These are phyloP conservation scores for Junco hyemalis DNA, from an alignment of 2,113 vertebrate species.

Conservation along the genomic window DNA sequence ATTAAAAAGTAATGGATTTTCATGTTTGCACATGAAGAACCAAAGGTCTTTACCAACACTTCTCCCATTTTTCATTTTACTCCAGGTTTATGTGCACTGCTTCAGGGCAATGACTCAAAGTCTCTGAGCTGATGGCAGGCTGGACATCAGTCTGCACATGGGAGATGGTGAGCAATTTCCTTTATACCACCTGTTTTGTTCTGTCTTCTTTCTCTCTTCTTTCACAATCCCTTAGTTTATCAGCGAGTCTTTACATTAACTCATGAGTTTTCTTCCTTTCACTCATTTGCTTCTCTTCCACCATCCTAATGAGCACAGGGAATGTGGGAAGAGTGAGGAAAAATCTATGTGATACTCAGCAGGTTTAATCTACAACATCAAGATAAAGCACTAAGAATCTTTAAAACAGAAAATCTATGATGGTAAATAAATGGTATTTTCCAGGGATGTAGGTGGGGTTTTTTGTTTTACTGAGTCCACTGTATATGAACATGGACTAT, in stretches of 20 bases:
- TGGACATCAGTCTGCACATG: not conserved
- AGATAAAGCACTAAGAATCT: not conserved
- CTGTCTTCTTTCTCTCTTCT: not conserved
- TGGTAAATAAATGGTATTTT: not conserved
- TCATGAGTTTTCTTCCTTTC: not conserved
- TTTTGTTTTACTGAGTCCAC: not conserved
- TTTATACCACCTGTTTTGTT: not conserved
- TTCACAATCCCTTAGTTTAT: not conserved
- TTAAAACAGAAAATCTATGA: not conserved
- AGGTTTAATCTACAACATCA: not conserved
- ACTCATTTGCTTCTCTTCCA: not conserved
- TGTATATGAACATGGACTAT: not conserved
- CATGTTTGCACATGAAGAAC: not conserved
- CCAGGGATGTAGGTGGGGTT: rapidly evolving
- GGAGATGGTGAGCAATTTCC: not conserved
- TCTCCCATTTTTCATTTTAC: not conserved
- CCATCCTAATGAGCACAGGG: rapidly evolving
- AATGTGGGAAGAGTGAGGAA: not conserved
- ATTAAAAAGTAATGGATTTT: not conserved
- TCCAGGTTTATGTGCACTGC: not conserved
- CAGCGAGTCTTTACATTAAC: not conserved
- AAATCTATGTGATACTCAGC: not conserved
- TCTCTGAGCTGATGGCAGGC: not conserved
- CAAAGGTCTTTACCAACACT: not conserved
- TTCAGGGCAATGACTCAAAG: not conserved